Conservation (phyloP, 2,113 vertebrate genomes). For the Shinisaurus crocodilurus region DNA sequence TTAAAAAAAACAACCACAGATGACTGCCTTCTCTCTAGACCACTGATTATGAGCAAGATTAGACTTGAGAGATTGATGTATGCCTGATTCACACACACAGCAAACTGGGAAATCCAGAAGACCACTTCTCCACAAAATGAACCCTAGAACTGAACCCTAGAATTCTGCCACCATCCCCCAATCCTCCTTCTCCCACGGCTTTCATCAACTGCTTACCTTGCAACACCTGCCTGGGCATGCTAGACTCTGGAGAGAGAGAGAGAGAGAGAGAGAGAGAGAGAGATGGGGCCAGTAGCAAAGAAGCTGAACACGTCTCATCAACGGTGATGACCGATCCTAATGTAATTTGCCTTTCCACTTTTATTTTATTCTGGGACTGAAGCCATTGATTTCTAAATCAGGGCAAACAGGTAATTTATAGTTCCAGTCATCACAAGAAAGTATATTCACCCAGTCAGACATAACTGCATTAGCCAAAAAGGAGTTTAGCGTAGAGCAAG, state of each 20-base stretch:
- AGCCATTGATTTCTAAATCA: conserved; percentile 7
- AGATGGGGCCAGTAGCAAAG: neutral
- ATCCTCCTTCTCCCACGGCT: neutral
- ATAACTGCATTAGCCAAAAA: neutral
- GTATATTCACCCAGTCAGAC: neutral
- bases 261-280: neutral
- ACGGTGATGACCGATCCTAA: neutral
- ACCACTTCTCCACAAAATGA: neutral
- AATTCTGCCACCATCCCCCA: neutral
- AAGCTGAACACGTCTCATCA: neutral
- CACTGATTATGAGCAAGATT: neutral
- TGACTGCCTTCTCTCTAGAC: neutral
- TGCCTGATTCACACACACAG: neutral
- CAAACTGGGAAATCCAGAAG: neutral
- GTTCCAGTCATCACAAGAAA: neutral
- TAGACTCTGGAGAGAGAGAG: neutral
- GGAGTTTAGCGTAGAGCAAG: neutral
- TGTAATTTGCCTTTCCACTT: conserved; percentile 3
- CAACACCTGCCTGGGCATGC: neutral
- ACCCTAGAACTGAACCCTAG: neutral
- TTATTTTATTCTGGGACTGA: neutral
- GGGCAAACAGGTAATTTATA: conserved; percentile 9
- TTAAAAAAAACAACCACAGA: neutral
- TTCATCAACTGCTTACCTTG: neutral
- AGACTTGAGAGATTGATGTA: neutral